Evolutionary conservation across 2,888 invertebrate species (phyloP).

Genomic region (Leucoptera coffeella): DNA sequence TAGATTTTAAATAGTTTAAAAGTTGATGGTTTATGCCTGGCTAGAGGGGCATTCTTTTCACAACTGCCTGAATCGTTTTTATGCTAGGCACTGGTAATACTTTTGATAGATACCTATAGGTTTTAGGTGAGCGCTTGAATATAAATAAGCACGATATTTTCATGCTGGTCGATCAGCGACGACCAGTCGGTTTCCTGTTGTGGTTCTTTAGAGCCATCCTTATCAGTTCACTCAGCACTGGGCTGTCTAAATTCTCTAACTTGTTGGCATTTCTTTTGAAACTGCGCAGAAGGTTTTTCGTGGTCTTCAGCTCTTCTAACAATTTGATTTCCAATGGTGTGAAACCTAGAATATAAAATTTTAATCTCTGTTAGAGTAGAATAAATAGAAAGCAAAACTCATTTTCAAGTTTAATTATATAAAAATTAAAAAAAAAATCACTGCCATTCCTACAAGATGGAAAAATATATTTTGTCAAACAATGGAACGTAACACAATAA

Average conservation of each 20-base stretch:
- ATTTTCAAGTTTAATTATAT: no score
- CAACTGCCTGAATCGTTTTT: slow-evolving; percentile 3
- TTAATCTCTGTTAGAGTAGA: no score
- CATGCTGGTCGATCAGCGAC: not conserved
- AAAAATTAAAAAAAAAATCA: no score
- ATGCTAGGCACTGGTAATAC: slow-evolving; percentile 4
- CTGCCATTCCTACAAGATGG: no score
- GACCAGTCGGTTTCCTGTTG: not conserved
- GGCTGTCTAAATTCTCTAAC: not conserved
- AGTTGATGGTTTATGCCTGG: slow-evolving; percentile 3
- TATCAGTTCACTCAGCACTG: not conserved
- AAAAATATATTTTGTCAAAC: no score
- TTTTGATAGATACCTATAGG: slow-evolving; percentile 4
- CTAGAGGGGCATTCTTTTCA: slow-evolving; percentile 4
- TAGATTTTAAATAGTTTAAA: slow-evolving; percentile 3
- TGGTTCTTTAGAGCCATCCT: not conserved
- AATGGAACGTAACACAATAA: no score
- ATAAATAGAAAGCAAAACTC: no score
- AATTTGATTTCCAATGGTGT: not conserved
- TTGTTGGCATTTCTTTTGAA: not conserved
- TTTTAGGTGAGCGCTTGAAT: slow-evolving; percentile 6
- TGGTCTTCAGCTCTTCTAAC: not conserved
- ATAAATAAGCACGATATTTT: slow-evolving; percentile 2
- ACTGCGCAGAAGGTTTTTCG: not conserved
- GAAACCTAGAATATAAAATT: not conserved